Evolutionary conservation across 2,113 vertebrate species (phyloP), one percentile per base, ranked within the genome.

Genomic region (Scophthalmus maximus): DNA sequence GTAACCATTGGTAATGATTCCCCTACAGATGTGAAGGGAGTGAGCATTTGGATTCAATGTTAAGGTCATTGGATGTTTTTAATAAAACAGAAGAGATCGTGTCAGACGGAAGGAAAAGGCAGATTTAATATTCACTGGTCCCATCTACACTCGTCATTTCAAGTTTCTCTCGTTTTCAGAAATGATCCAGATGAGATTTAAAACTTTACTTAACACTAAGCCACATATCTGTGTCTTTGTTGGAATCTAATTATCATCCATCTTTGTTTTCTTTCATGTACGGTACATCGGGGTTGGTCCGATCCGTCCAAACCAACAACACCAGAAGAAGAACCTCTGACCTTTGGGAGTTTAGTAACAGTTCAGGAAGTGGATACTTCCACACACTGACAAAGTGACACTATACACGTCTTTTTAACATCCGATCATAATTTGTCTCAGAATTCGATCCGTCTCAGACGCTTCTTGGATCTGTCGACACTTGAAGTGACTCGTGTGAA

Each of bases 1-100:
- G 79, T 34, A 47, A 52, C 71, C 66, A 4, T 66, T 14, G 68
- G 74, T 22, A 52, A 64, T 15, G 50, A 60, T 12, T 65, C 60
- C 20, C 87, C 93, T 93, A 83, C 67, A 86, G 81, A 78, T 76
- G 70, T 59, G 61, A 80, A 73, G 55, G 72, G 25, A 80, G 56
- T 62, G 44, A 85, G 61, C 4, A 64, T 79, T 69, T 78, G 44
- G 49, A 74, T 87, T 85, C 32, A 86, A 32, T 30, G 44, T 85
- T 69, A 68, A 44, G 27, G 20, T 74, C 38, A 55, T 64, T 5
- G 30, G 32, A n/a, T 50, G 30, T 2, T 30, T 22, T 18, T 50
- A 38, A n/a, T 23, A 58, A 59, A 69, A 56, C 53, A 20, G 30
- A 44, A 26, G 53, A 68, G 17, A 36, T 67, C 38, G 20, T n/a